Percentiles rank a stretch among this genome's conserved stretches.
phyloP scores from a whole-genome alignment of 2,113 vertebrate genomes.

The Penelope pileata region DNA sequence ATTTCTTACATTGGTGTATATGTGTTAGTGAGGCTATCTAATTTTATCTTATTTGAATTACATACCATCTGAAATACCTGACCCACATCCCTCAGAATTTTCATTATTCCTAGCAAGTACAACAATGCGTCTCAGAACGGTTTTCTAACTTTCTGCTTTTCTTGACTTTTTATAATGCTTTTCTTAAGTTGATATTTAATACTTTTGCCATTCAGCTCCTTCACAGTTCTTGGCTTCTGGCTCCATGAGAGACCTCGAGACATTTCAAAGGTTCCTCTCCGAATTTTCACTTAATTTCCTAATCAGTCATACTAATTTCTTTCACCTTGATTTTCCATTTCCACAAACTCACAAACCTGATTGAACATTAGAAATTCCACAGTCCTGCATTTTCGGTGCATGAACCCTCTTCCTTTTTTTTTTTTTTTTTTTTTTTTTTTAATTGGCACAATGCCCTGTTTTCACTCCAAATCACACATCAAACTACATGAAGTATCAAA shows the following conservation, averaged over 20 bases:
- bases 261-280: background rate
- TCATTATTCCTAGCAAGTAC: background rate
- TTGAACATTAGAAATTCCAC: background rate
- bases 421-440: too few relatives aligned
- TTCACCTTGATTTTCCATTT: background rate
- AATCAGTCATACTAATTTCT: background rate
- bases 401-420: background rate
- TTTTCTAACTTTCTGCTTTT: background rate
- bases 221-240: background rate
- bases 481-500: background rate
- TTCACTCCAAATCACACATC: background rate
- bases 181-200: background rate
- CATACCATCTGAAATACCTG: background rate
- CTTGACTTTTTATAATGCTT: background rate
- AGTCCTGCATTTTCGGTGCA: background rate
- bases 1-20: background rate
- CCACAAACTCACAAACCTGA: background rate
- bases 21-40: background rate
- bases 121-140: background rate
- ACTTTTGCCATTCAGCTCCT: background rate
- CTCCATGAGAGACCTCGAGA: background rate
- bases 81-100: background rate
- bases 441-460: too few relatives aligned
- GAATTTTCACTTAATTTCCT: background rate
- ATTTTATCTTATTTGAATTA: background rate